Evolutionary conservation across 2,797 vertebrate species (phyloP).

Genomic region (Eospalax fontanierii): DNA sequence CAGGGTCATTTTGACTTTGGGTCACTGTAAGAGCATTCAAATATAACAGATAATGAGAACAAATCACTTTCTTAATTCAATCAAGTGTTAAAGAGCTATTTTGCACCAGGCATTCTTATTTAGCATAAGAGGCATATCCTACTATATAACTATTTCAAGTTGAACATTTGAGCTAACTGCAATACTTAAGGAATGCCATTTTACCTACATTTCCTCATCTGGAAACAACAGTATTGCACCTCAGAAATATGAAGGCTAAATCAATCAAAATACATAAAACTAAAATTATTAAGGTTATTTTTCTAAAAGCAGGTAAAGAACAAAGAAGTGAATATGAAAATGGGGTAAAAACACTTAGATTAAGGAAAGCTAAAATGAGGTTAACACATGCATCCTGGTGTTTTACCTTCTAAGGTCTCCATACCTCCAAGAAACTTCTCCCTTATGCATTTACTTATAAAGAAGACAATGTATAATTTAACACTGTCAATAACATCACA

Average conservation of each 20-base stretch:
- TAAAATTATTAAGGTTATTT: constrained; percentile 14
- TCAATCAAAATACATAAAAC: not conserved
- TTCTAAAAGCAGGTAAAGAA: not conserved
- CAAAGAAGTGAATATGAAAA: not conserved
- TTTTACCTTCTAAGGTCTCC: not conserved
- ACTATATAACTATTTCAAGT: not conserved
- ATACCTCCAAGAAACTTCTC: not conserved
- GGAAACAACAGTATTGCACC: not conserved
- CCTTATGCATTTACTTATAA: not conserved
- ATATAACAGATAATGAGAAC: not conserved
- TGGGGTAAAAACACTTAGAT: not conserved
- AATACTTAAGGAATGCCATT: constrained; percentile 3
- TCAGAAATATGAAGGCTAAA: constrained; percentile 26
- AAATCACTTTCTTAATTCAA: constrained; percentile 8
- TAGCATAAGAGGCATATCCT: not conserved
- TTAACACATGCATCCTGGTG: not conserved
- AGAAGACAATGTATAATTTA: not conserved
- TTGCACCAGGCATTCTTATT: not conserved
- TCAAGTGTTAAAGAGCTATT: not conserved
- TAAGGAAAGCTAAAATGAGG: not conserved
- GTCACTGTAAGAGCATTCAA: not conserved
- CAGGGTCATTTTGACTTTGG: not conserved
- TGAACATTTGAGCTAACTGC: not conserved
- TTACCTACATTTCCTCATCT: not conserved
- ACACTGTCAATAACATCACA: not conserved